Evolutionary conservation across 2,888 invertebrate species (phyloP).

Genomic region (Stramonita haemastoma): DNA sequence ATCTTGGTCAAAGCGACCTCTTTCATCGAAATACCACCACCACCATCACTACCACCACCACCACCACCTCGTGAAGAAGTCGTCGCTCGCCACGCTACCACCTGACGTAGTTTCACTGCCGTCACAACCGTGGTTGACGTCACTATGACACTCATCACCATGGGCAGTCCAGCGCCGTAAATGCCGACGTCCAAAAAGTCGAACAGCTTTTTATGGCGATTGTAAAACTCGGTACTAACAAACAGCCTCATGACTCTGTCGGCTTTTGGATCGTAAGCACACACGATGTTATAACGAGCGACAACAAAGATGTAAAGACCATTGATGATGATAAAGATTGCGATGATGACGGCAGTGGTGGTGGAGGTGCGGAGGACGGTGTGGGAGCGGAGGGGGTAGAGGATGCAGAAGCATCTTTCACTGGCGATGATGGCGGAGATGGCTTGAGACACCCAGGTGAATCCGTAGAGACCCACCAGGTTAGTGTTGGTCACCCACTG

Average conservation of each 20-base stretch:
- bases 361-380: neutral
- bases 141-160: neutral
- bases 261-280: neutral
- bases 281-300: neutral
- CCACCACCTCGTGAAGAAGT: too few relatives aligned
- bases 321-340: neutral
- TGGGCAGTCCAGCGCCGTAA: neutral
- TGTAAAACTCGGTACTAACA: neutral
- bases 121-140: neutral
- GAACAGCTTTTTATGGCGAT: neutral
- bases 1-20: too few relatives aligned
- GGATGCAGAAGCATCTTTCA: neutral
- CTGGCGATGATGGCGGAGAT: conserved; percentile 7
- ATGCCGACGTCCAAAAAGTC: neutral
- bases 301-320: neutral
- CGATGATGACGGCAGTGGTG: neutral
- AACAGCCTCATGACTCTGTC: neutral
- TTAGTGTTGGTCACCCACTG: neutral
- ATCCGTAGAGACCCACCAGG: neutral
- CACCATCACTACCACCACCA: too few relatives aligned
- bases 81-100: neutral
- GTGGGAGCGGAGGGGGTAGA: too few relatives aligned
- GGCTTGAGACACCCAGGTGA: neutral
- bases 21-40: too few relatives aligned
- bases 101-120: neutral